Conservation (phyloP, 1,140 invertebrate species). For the Araneus ventricosus region DNA sequence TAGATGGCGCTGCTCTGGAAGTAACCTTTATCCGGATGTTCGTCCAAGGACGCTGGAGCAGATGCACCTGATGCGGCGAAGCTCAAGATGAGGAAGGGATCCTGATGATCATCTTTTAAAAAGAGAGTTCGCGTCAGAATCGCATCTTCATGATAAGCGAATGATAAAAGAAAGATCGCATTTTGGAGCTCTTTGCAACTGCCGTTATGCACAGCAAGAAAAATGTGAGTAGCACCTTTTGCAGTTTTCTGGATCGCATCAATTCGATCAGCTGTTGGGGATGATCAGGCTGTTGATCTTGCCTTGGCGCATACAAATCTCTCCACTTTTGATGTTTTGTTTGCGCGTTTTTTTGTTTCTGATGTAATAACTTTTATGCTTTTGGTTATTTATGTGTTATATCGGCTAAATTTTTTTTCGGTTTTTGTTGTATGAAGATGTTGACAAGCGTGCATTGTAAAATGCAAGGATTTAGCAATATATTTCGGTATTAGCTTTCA, state of each 20-base stretch:
- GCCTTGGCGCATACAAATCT: background rate
- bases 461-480: no score
- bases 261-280: background rate
- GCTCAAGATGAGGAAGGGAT: background rate
- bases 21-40: background rate
- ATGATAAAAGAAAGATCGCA: background rate
- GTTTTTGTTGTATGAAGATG: background rate
- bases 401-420: background rate
- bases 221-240: background rate
- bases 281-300: background rate
- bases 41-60: conserved; percentile 4
- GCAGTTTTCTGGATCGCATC: background rate
- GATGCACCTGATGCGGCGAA: conserved; percentile 2
- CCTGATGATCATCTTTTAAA: background rate
- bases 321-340: background rate
- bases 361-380: background rate
- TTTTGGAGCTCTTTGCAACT: background rate
- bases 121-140: background rate
- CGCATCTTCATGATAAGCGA: background rate
- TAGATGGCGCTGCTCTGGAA: background rate
- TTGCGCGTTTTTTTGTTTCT: background rate
- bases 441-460: no score
- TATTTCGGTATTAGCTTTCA: no score
- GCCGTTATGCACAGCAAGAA: background rate
- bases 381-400: background rate